These are phyloP conservation scores for Nycticorax nycticorax DNA, from an alignment of 2,113 vertebrate genomes.

Conservation along the genomic window DNA sequence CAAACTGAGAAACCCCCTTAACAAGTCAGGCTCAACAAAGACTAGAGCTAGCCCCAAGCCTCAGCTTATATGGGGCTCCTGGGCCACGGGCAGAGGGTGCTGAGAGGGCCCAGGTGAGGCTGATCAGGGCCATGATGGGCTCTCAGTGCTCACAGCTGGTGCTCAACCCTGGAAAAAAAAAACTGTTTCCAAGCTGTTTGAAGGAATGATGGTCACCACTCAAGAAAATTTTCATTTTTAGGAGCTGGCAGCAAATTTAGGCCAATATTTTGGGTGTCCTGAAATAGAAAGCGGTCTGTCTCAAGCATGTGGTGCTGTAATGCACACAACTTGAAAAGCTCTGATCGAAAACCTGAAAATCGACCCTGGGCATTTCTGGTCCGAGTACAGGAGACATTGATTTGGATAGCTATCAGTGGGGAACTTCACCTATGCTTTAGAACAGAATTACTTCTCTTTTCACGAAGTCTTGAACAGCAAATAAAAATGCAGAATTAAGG, in stretches of 20 bases:
- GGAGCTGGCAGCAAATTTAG: background rate
- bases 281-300: background rate
- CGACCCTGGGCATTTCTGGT: background rate
- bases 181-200: background rate
- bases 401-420: background rate
- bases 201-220: background rate
- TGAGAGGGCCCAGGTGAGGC: background rate
- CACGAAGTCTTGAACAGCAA: background rate
- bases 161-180: background rate
- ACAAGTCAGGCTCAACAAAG: background rate
- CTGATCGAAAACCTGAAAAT: background rate
- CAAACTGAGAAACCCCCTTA: background rate
- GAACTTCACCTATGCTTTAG: background rate
- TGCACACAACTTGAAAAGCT: background rate
- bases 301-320: background rate
- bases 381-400: background rate
- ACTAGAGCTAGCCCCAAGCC: rapidly evolving
- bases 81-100: background rate
- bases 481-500: background rate
- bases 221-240: background rate
- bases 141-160: background rate
- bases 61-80: background rate
- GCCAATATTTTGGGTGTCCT: background rate
- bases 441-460: background rate
- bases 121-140: background rate